These are phyloP conservation scores for Anoura caudifer DNA, from an alignment of 2,113 vertebrate genomes.

Conservation along the genomic window DNA sequence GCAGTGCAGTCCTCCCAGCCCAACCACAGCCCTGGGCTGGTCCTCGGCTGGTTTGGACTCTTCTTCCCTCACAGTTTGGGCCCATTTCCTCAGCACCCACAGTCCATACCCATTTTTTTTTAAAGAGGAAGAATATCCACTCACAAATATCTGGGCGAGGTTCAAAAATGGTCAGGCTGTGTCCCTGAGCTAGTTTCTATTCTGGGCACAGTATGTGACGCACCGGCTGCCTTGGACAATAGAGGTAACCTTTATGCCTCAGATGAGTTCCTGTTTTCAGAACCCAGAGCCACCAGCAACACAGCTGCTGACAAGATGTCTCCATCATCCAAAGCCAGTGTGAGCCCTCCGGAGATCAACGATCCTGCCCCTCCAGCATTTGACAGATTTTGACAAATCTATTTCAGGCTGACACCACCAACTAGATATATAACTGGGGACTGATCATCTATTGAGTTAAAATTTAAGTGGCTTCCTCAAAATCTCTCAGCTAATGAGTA, in stretches of 20 bases:
- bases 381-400: neutral
- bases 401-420: neutral
- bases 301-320: neutral
- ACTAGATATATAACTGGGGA: neutral
- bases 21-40: too few relatives aligned
- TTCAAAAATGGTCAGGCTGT: conserved; percentile 20
- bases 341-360: neutral
- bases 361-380: neutral
- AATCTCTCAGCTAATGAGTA: neutral
- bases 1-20: neutral
- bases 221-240: conserved; percentile 43
- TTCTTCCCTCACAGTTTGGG: neutral
- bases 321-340: neutral
- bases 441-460: neutral
- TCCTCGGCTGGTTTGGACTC: neutral
- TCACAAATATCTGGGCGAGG: conserved; percentile 41
- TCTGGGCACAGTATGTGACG: conserved; percentile 56
- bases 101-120: neutral
- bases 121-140: neutral
- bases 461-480: neutral
- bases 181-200: conserved; percentile 62
- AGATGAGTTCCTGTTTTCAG: conserved; percentile 16
- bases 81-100: neutral
- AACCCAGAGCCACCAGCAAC: neutral
- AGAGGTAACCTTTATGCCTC: conserved; percentile 48